Evolutionary conservation across 2,797 vertebrate species (phyloP).

Genomic region (Etheostoma nigrum): DNA sequence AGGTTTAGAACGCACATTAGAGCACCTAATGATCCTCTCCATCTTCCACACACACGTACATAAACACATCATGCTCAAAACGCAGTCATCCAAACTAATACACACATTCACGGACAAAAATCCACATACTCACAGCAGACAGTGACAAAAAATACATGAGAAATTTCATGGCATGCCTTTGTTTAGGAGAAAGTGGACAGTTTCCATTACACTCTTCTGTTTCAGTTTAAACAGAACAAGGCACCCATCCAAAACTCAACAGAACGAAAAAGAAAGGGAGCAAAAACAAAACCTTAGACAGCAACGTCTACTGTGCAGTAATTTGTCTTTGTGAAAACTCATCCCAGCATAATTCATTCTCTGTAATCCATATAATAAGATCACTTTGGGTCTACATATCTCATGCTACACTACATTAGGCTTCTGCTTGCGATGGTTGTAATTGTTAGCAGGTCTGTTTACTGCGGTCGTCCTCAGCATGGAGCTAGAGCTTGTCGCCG

Average conservation of each 20-base stretch:
- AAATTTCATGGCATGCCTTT: constrained; percentile 59
- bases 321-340: constrained; percentile 45
- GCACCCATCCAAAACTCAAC: constrained; percentile 51
- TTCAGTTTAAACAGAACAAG: constrained; percentile 63
- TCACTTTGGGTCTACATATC: constrained; percentile 39
- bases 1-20: constrained; percentile 65
- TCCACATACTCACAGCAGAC: not conserved
- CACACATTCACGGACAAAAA: not conserved
- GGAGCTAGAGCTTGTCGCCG: constrained; percentile 8
- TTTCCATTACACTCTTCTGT: constrained; percentile 67
- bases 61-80: constrained; percentile 25
- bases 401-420: constrained; percentile 23
- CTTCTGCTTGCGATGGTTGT: constrained; percentile 17
- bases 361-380: constrained; percentile 42
- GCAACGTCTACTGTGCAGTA: constrained; percentile 34
- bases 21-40: constrained; percentile 58
- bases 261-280: not conserved
- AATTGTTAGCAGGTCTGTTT: constrained; percentile 47
- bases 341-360: constrained; percentile 9
- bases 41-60: constrained; percentile 33
- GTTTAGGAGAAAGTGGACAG: constrained; percentile 58
- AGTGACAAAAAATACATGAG: constrained; percentile 23
- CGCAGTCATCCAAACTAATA: not conserved
- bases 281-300: constrained; percentile 33
- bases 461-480: not conserved